These are phyloP conservation scores for Eilema depressum DNA, from an alignment of 2,888 invertebrate species.

Conservation along the genomic window DNA sequence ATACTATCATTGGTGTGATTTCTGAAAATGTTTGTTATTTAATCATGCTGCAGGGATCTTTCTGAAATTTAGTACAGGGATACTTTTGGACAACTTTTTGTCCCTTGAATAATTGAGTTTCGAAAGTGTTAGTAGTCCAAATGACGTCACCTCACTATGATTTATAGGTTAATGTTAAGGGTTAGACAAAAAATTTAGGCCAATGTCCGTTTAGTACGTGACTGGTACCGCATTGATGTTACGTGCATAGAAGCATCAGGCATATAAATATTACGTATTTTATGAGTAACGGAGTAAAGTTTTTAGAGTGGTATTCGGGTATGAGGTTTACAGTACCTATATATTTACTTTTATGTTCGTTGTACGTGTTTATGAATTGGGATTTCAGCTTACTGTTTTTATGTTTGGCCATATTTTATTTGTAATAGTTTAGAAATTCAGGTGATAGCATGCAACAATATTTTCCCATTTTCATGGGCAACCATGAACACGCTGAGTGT, in stretches of 20 bases:
- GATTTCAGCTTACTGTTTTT: constrained; percentile 3
- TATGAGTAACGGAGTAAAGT: constrained; percentile 24
- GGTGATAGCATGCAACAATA: background rate
- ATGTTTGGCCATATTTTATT: background rate
- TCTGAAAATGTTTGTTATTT: too few species aligned
- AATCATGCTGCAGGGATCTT: too few species aligned
- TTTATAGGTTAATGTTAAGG: constrained; percentile 30
- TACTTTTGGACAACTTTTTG: too few species aligned
- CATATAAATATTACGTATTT: constrained; percentile 24
- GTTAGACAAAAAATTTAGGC: constrained; percentile 23
- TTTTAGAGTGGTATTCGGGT: constrained; percentile 17
- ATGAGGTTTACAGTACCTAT: constrained; percentile 15
- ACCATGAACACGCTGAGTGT: too few species aligned
- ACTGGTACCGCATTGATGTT: constrained; percentile 23
- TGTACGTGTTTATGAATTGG: constrained; percentile 27
- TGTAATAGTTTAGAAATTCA: background rate
- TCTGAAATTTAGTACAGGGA: too few species aligned
- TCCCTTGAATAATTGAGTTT: background rate
- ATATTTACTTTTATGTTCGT: constrained; percentile 25
- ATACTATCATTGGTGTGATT: too few species aligned
- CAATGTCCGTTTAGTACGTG: constrained; percentile 38
- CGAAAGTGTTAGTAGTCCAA: background rate
- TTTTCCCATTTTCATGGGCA: background rate
- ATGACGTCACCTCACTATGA: constrained; percentile 20
- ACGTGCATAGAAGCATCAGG: constrained; percentile 7